These are phyloP conservation scores for human (Homo sapiens) DNA, from an alignment of 2,113 vertebrate genomes.

Conservation along the genomic window DNA sequence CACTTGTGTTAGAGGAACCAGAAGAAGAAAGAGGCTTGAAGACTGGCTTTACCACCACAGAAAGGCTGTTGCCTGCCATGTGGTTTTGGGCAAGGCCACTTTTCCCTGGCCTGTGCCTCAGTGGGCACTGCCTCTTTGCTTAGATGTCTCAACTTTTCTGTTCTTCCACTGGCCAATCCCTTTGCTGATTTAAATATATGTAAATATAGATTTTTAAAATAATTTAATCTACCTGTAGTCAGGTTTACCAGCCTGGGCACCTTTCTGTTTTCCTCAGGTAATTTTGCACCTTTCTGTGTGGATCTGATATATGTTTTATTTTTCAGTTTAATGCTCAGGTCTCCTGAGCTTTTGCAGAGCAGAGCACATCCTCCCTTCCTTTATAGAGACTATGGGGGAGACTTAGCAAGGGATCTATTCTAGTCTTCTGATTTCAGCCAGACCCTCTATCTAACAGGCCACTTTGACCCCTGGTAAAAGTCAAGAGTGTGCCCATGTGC, in stretches of 20 bases:
- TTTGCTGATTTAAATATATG: neutral
- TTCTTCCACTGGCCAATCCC: neutral
- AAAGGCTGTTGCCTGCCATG: neutral
- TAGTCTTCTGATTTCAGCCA: neutral
- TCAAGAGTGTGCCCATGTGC: neutral
- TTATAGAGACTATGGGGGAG: neutral
- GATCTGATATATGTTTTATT: neutral
- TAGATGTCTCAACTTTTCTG: neutral
- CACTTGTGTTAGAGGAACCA: neutral
- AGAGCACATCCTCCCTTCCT: rapidly evolving
- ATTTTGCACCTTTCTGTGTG: neutral
- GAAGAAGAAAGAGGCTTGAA: neutral
- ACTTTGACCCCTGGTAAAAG: neutral
- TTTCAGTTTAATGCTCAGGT: neutral
- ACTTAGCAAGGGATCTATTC: neutral
- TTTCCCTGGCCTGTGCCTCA: neutral
- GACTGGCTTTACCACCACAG: neutral
- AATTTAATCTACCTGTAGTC: neutral
- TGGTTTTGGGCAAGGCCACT: neutral
- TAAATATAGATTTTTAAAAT: neutral
- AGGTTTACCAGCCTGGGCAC: neutral
- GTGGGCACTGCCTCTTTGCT: neutral
- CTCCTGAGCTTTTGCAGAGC: neutral
- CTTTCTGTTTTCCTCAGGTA: neutral
- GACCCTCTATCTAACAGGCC: neutral